These are phyloP conservation scores for Caenorhabditis sp. DNA, from an alignment of 2,888 invertebrate species.

Conservation along the genomic window DNA sequence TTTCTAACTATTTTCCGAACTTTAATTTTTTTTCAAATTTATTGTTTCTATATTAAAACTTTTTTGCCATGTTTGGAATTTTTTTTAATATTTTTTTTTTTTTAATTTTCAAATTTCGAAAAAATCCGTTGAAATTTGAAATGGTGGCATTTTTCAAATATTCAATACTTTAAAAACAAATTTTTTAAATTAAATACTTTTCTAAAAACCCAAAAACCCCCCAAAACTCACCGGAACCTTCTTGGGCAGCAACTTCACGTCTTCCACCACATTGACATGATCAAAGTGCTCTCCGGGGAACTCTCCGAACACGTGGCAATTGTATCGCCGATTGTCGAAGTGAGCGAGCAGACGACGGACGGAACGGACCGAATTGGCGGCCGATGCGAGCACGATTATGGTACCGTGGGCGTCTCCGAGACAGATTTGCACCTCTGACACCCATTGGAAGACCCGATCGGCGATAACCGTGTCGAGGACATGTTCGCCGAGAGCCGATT, in stretches of 20 bases:
- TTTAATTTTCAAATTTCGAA: too few species aligned
- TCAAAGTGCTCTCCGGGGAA: conserved; percentile 58
- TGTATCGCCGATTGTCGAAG: conserved; percentile 60
- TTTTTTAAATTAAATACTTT: too few species aligned
- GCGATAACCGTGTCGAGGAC: conserved; percentile 40
- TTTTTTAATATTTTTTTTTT: too few species aligned
- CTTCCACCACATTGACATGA: conserved; percentile 52
- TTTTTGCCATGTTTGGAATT: too few species aligned
- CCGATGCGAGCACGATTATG: conserved; percentile 50
- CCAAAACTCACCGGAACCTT: conserved; percentile 43
- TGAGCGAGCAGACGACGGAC: conserved; percentile 56
- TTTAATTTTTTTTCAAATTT: too few species aligned
- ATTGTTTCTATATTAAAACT: too few species aligned
- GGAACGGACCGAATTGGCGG: conserved; percentile 50
- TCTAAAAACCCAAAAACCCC: background rate
- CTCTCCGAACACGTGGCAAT: conserved; percentile 62
- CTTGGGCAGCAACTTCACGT: conserved; percentile 42
- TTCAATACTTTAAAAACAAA: too few species aligned
- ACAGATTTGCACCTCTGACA: conserved; percentile 38
- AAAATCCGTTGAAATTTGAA: too few species aligned
- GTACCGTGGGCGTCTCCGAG: conserved; percentile 44
- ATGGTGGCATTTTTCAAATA: too few species aligned
- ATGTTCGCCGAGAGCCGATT: conserved; percentile 32
- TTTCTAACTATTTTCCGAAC: too few species aligned
- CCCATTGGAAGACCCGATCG: conserved; percentile 55